phyloP scores from a whole-genome alignment of 2,797 vertebrate genomes.

The Mergus octosetaceus region DNA sequence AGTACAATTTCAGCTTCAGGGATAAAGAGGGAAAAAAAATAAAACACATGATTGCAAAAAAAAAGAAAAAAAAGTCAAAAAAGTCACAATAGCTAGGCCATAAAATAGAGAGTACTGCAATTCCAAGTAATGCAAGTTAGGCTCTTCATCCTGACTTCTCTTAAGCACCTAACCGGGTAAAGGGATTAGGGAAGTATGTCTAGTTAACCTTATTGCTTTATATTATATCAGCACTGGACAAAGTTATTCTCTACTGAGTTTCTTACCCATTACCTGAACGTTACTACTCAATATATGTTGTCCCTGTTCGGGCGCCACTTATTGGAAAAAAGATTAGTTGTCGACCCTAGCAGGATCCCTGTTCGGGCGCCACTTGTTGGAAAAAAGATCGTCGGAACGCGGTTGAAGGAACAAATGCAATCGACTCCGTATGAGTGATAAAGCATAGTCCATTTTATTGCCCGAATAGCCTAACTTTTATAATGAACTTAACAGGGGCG shows the following conservation, averaged over 20 bases:
- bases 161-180: not conserved
- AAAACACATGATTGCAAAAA: accelerated
- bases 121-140: not conserved
- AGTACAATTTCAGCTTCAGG: not conserved
- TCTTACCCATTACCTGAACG: not conserved
- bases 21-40: not conserved
- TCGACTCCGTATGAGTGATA: no score
- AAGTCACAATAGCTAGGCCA: not conserved
- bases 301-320: no score
- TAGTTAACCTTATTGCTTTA: not conserved
- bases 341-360: no score
- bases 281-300: not conserved
- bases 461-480: no score
- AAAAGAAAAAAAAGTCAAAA: not conserved
- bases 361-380: no score
- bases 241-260: not conserved
- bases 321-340: no score
- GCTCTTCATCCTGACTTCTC: not conserved
- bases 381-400: no score
- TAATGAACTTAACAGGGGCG: no score
- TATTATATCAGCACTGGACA: not conserved
- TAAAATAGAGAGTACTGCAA: not conserved
- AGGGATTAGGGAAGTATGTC: not conserved
- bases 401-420: no score
- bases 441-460: no score